A percentile compares a stretch with the other conserved stretches of the same genome.
These are phyloP conservation scores for Oreochromis tanganicae DNA, from an alignment of 2,113 vertebrate species.

Conservation along the genomic window DNA sequence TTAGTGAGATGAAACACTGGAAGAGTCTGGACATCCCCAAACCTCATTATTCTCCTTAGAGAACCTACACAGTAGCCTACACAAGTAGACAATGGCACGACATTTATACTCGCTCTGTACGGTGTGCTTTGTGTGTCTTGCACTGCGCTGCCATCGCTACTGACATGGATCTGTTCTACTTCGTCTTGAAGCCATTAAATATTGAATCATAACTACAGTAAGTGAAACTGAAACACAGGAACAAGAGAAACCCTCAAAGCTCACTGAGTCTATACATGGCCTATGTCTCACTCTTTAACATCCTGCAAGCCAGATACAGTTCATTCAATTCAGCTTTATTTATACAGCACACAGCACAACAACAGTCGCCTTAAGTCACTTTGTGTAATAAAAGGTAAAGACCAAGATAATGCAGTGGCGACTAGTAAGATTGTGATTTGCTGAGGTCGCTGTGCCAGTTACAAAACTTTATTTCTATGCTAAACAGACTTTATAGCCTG, in stretches of 20 bases:
- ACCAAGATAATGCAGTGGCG: not conserved
- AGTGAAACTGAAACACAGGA: not conserved
- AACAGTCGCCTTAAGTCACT: accelerated
- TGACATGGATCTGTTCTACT: not conserved
- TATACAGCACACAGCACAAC: not conserved
- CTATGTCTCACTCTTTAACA: not conserved
- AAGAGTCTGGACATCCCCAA: not conserved
- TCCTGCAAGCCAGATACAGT: not conserved
- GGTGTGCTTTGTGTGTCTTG: not conserved
- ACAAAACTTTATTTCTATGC: not conserved
- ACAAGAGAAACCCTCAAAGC: not conserved
- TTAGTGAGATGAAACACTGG: not conserved
- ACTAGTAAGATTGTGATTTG: not conserved
- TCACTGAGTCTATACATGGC: not conserved
- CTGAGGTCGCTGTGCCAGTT: not conserved
- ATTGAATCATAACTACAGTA: not conserved
- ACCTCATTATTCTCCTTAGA: not conserved
- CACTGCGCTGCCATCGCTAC: not conserved
- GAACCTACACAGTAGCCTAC: not conserved
- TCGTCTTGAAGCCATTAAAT: not conserved
- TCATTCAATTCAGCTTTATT: not conserved
- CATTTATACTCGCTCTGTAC: not conserved
- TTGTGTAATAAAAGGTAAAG: not conserved
- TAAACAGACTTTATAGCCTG: not conserved
- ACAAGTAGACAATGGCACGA: not conserved